Percentiles rank a stretch among this genome's conserved stretches.
These are phyloP conservation scores for Napeogenes sylphis DNA, from an alignment of 2,888 invertebrate species.

Conservation along the genomic window DNA sequence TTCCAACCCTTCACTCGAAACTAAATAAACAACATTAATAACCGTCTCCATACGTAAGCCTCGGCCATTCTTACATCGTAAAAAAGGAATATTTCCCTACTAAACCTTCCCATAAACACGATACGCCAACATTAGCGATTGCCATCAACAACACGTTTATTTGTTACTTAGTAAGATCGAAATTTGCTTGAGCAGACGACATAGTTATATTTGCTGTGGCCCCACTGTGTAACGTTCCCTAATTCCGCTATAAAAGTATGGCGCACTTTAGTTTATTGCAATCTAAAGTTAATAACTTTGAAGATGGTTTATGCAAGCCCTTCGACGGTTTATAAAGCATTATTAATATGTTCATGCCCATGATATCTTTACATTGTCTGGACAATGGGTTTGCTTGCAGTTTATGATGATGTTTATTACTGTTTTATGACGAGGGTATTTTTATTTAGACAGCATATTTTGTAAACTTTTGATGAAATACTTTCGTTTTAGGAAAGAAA, in stretches of 20 bases:
- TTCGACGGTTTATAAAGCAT: slow-evolving; percentile 37
- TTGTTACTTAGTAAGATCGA: slow-evolving; percentile 17
- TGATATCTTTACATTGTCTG: slow-evolving; percentile 22
- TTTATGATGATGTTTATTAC: slow-evolving; percentile 19
- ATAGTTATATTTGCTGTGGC: slow-evolving; percentile 18
- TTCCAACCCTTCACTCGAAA: slow-evolving; percentile 27
- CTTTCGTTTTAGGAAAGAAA: no score
- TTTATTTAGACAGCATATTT: not conserved
- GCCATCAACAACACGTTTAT: slow-evolving; percentile 33
- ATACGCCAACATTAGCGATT: slow-evolving; percentile 39
- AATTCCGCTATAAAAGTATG: slow-evolving; percentile 70
- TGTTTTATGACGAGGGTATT: slow-evolving; percentile 11
- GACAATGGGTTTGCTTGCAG: slow-evolving; percentile 22
- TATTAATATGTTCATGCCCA: slow-evolving; percentile 34
- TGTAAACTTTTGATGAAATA: not conserved
- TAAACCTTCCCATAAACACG: slow-evolving; percentile 68
- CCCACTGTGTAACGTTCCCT: slow-evolving; percentile 55
- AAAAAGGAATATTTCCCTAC: slow-evolving; percentile 72
- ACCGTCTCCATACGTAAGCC: slow-evolving; percentile 61
- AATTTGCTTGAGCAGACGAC: slow-evolving; percentile 13
- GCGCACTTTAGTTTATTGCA: slow-evolving; percentile 71
- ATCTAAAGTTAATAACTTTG: slow-evolving; percentile 70
- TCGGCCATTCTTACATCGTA: slow-evolving; percentile 69
- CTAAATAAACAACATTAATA: slow-evolving; percentile 67
- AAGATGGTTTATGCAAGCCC: slow-evolving; percentile 42